phyloP scores from a whole-genome alignment of 2,797 vertebrate genomes.

The Oophaga sylvatica region DNA sequence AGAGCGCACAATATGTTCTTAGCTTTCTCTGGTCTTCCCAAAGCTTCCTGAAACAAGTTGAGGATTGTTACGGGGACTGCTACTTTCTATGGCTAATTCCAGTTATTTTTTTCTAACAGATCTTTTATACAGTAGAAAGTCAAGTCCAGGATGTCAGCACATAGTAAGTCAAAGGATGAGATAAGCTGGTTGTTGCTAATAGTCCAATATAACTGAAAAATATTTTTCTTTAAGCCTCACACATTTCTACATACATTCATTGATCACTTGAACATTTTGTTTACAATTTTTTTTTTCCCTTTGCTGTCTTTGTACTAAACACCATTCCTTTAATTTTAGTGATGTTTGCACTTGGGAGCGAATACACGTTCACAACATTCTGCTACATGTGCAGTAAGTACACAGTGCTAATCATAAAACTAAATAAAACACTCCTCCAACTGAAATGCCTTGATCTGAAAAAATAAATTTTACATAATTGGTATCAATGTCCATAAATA shows the following conservation, averaged over 20 bases:
- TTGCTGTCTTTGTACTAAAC: background rate
- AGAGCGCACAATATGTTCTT: too few relatives aligned
- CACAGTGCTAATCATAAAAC: background rate
- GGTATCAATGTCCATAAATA: too few relatives aligned
- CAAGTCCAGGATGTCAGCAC: slow-evolving; percentile 10
- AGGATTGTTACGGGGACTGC: too few relatives aligned
- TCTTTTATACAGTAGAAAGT: slow-evolving; percentile 47
- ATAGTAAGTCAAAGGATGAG: background rate
- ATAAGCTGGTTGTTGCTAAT: background rate
- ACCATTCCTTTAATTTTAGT: slow-evolving; percentile 71
- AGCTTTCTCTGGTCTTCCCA: too few relatives aligned
- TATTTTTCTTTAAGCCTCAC: too few relatives aligned
- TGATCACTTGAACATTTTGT: background rate
- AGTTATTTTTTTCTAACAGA: slow-evolving; percentile 1
- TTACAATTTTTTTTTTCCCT: background rate
- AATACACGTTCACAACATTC: slow-evolving; percentile 84
- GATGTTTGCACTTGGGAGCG: slow-evolving; percentile 78
- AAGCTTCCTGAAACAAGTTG: too few relatives aligned
- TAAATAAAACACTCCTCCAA: background rate
- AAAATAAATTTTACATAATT: too few relatives aligned
- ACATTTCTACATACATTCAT: too few relatives aligned
- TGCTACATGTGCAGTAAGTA: slow-evolving; percentile 90
- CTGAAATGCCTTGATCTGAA: too few relatives aligned
- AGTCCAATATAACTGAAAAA: too few relatives aligned
- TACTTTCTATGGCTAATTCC: background rate